Evolutionary conservation across 92 coral and sea anemone genomes (phyloP).

Genomic region (Isaurus tuberculatus): DNA sequence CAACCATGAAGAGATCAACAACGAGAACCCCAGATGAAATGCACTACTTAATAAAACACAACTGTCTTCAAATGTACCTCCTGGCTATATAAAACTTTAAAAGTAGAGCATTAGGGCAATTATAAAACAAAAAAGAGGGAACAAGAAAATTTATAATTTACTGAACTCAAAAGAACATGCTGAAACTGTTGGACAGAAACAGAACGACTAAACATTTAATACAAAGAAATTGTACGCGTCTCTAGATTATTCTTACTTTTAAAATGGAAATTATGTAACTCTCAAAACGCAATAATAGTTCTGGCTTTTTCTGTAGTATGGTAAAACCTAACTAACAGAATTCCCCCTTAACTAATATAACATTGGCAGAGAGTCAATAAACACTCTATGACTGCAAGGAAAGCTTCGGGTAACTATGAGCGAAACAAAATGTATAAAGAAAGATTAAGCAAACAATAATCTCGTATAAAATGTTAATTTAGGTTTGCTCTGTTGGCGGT

Average conservation of each 20-base stretch:
- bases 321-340: neutral
- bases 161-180: neutral
- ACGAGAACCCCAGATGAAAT: neutral
- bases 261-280: neutral
- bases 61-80: conserved; percentile 30
- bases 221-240: neutral
- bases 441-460: conserved; percentile 3
- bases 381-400: neutral
- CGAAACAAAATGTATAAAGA: conserved; percentile 12
- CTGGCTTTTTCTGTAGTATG: neutral
- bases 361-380: neutral
- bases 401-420: conserved; percentile 8
- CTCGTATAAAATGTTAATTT: conserved; percentile 12
- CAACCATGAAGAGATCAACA: conserved; percentile 29
- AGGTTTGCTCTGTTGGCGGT: conserved; percentile 42
- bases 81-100: neutral
- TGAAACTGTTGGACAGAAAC: conserved; percentile 36
- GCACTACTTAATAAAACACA: conserved; percentile 8
- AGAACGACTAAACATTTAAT: neutral
- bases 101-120: conserved; percentile 6
- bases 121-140: neutral
- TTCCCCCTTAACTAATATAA: conserved; percentile 10
- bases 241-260: conserved; percentile 21
- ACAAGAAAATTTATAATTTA: neutral
- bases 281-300: conserved; percentile 3